Percentiles rank a stretch among this genome's conserved stretches.
Conservation (phyloP, 2,113 vertebrate species). For the human region DNA sequence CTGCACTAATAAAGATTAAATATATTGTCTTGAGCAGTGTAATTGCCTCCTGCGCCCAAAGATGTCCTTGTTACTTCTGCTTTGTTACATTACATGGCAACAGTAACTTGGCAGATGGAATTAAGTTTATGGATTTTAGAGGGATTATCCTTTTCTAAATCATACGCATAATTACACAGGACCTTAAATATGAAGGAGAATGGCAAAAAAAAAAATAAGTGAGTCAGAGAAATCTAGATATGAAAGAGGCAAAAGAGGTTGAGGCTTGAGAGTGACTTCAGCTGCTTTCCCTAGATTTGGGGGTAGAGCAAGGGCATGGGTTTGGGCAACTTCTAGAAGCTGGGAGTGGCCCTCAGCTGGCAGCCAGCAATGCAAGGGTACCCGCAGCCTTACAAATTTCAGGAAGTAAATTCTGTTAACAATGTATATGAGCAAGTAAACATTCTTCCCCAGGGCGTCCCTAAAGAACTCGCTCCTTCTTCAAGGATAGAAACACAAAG, state of each 20-base stretch:
- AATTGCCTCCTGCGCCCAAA: not conserved
- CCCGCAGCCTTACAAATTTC: not conserved
- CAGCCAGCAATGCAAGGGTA: not conserved
- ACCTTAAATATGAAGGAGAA: not conserved
- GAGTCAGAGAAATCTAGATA: too few species aligned
- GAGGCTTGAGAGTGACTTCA: not conserved
- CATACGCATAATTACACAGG: not conserved
- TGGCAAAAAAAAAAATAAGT: not conserved
- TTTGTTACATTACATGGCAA: not conserved
- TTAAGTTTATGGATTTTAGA: not conserved
- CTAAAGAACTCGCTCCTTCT: not conserved
- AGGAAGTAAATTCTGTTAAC: not conserved
- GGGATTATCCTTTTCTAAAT: not conserved
- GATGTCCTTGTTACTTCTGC: not conserved
- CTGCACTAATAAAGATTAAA: not conserved
- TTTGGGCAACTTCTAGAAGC: not conserved
- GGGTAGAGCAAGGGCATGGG: not conserved
- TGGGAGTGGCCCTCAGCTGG: not conserved
- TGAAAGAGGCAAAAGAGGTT: not conserved
- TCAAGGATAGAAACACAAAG: not conserved
- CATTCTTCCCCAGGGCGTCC: not conserved
- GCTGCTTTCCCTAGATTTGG: not conserved
- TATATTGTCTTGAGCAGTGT: not conserved
- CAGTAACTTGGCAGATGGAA: not conserved
- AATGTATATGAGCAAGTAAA: not conserved